Evolutionary conservation across 1,140 invertebrate species (phyloP).

Genomic region (Xylocopa sonorina): DNA sequence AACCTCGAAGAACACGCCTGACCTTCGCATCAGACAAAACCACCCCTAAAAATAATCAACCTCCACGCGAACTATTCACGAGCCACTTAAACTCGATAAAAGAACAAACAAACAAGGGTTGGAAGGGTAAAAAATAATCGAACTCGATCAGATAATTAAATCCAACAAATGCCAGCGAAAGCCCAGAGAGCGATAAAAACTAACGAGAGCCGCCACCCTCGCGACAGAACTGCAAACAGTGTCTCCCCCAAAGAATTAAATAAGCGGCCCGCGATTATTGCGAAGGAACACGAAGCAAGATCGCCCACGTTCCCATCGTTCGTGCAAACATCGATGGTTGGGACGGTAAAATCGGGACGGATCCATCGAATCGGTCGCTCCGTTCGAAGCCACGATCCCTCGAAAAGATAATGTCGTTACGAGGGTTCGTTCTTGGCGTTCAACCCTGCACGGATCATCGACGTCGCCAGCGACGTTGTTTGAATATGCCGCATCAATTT

Average conservation of each 20-base stretch:
- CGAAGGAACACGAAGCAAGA: neutral
- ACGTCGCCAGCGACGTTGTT: constrained; percentile 27
- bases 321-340: neutral
- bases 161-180: neutral
- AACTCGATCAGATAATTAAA: constrained; percentile 4
- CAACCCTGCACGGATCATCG: neutral
- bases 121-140: neutral
- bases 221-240: neutral
- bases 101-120: no score
- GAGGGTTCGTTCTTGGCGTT: neutral
- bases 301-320: neutral
- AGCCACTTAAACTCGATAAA: neutral
- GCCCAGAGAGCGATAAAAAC: neutral
- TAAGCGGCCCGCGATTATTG: neutral
- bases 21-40: neutral
- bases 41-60: neutral
- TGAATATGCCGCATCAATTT: constrained; percentile 45
- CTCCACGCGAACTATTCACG: neutral
- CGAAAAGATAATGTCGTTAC: constrained; percentile 37
- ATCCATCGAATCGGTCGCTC: neutral
- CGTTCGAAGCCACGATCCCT: constrained; percentile 5
- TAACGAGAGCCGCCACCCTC: neutral
- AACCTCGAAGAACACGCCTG: neutral
- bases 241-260: neutral
- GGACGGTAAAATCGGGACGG: neutral